These are phyloP conservation scores for Muschampia plurimacula DNA, from an alignment of 2,888 invertebrate species.

Conservation along the genomic window DNA sequence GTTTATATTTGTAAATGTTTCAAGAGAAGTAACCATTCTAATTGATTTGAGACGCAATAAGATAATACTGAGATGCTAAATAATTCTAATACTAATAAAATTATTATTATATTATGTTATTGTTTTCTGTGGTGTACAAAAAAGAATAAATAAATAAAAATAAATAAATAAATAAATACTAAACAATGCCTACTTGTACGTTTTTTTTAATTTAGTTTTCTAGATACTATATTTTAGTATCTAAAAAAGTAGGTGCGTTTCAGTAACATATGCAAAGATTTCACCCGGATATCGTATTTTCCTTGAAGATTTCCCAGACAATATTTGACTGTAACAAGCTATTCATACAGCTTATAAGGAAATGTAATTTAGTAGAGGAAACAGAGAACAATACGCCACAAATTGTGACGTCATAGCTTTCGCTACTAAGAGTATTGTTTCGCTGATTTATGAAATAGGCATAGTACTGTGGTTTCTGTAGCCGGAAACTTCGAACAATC, in stretches of 20 bases:
- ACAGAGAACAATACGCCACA: constrained; percentile 22
- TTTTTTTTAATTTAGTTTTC: too few species aligned
- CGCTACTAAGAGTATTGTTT: constrained; percentile 14
- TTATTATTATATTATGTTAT: too few species aligned
- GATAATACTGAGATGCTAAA: too few species aligned
- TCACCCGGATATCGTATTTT: constrained; percentile 11
- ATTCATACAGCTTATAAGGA: constrained; percentile 28
- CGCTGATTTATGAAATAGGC: not conserved
- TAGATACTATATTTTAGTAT: not conserved
- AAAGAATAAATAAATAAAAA: too few species aligned
- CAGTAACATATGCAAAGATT: not conserved
- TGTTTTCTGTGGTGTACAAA: too few species aligned
- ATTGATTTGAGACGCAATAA: too few species aligned
- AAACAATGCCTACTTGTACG: too few species aligned
- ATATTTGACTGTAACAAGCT: constrained; percentile 18
- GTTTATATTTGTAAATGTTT: too few species aligned
- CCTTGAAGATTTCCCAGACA: not conserved
- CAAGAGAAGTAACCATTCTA: too few species aligned
- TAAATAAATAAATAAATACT: too few species aligned
- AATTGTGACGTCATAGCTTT: constrained; percentile 34
- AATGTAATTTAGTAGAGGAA: constrained; percentile 11
- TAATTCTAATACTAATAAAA: too few species aligned
- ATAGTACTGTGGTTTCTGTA: not conserved
- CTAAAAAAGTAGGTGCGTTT: not conserved
- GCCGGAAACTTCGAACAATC: too few species aligned